These are phyloP conservation scores for Nowickia ferox DNA, from an alignment of 2,888 invertebrate species.

Conservation along the genomic window DNA sequence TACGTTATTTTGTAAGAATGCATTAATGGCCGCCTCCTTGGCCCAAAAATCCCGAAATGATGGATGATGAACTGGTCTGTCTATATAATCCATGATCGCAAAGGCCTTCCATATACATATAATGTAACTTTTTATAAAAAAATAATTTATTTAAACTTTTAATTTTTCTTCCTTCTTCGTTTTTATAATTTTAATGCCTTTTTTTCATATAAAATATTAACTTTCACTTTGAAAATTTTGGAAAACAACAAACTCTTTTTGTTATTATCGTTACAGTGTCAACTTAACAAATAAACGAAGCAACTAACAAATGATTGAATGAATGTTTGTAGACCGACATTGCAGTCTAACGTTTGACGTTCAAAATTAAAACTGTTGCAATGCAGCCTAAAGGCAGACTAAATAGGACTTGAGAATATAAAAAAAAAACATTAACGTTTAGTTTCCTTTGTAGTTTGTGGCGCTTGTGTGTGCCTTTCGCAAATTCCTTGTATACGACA, in stretches of 20 bases:
- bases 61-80: constrained; percentile 72
- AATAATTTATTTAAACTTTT: neutral
- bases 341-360: constrained; percentile 42
- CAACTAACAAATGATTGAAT: neutral
- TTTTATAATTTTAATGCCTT: neutral
- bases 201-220: constrained; percentile 42
- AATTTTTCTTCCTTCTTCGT: neutral
- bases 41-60: constrained; percentile 80
- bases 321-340: constrained; percentile 21
- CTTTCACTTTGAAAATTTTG: constrained; percentile 57
- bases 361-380: constrained; percentile 60
- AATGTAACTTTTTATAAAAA: neutral
- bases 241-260: constrained; percentile 7
- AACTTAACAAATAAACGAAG: constrained; percentile 41
- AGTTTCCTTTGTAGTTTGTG: constrained; percentile 10
- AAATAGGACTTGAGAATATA: constrained; percentile 1
- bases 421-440: constrained; percentile 1
- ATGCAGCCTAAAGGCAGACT: constrained; percentile 65
- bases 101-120: constrained; percentile 5
- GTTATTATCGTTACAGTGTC: constrained; percentile 25
- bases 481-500: constrained; percentile 33
- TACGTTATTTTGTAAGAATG: constrained; percentile 78
- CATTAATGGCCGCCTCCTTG: constrained; percentile 80
- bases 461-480: neutral
- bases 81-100: constrained; percentile 75